phyloP scores from a whole-genome alignment of 2,797 vertebrate genomes.

The Remorina albescens region DNA sequence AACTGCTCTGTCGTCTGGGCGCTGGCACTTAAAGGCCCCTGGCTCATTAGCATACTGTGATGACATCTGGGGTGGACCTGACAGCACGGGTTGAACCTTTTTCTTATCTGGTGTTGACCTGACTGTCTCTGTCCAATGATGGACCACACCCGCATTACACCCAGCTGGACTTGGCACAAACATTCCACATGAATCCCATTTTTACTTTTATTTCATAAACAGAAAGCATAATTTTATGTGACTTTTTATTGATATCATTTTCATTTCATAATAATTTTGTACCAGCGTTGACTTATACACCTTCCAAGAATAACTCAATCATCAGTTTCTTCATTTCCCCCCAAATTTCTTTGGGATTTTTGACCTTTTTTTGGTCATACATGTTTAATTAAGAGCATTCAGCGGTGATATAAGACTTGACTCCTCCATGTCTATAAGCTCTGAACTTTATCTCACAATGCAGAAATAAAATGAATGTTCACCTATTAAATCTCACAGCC shows the following conservation, averaged over 20 bases:
- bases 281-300: neutral
- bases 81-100: constrained; percentile 48
- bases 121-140: constrained; percentile 47
- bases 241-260: neutral
- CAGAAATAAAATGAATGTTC: constrained; percentile 40
- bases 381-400: constrained; percentile 10
- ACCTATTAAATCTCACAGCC: constrained; percentile 32
- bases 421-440: constrained; percentile 5
- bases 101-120: constrained; percentile 77
- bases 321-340: constrained; percentile 5
- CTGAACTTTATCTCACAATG: constrained; percentile 28
- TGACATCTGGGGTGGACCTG: constrained; percentile 78
- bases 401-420: constrained; percentile 7
- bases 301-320: neutral
- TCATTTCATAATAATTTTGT: neutral
- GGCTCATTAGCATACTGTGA: constrained; percentile 87
- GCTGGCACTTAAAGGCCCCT: constrained; percentile 76
- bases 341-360: constrained; percentile 1
- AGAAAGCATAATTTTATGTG: neutral
- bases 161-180: constrained; percentile 53
- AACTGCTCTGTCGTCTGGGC: constrained; percentile 17
- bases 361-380: constrained; percentile 11
- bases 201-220: too few species aligned
- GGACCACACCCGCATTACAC: constrained; percentile 61
- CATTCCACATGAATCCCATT: too few species aligned